phyloP scores from a whole-genome alignment of 2,113 vertebrate species.

The Xyliphius kryptos region DNA sequence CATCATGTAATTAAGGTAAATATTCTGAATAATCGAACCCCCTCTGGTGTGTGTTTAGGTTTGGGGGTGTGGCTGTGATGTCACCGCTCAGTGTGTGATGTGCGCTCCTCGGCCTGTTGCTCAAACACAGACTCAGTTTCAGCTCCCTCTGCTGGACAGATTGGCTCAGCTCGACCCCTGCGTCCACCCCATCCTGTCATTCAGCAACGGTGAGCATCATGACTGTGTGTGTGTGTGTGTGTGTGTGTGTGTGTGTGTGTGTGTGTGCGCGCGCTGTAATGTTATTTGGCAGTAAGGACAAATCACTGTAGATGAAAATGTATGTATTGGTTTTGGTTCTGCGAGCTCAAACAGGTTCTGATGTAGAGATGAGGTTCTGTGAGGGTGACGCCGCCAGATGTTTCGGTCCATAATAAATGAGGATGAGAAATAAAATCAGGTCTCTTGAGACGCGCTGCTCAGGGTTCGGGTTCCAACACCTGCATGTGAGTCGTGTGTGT shows the following conservation, averaged over 20 bases:
- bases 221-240: background rate
- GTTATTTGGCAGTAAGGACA: too few relatives aligned
- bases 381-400: too few relatives aligned
- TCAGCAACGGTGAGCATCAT: conserved; percentile 71
- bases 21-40: background rate
- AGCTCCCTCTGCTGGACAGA: conserved; percentile 74
- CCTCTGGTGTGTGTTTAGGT: background rate
- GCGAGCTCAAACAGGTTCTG: too few relatives aligned
- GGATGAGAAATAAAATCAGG: too few relatives aligned
- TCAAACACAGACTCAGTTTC: conserved; percentile 62
- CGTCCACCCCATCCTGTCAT: conserved; percentile 77
- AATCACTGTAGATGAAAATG: background rate
- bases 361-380: too few relatives aligned
- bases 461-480: too few relatives aligned
- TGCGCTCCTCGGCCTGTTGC: conserved; percentile 54
- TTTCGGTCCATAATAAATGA: too few relatives aligned
- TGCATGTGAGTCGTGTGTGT: too few relatives aligned
- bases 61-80: conserved; percentile 64
- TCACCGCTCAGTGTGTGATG: conserved; percentile 70
- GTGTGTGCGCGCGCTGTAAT: too few relatives aligned
- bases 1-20: too few relatives aligned
- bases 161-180: conserved; percentile 76
- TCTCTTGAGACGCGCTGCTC: too few relatives aligned
- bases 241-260: background rate
- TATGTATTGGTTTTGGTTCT: too few relatives aligned